Percentiles rank a stretch among this genome's conserved stretches.
Conservation (phyloP, 2,888 invertebrate genomes). For the Escarpia spicata region DNA sequence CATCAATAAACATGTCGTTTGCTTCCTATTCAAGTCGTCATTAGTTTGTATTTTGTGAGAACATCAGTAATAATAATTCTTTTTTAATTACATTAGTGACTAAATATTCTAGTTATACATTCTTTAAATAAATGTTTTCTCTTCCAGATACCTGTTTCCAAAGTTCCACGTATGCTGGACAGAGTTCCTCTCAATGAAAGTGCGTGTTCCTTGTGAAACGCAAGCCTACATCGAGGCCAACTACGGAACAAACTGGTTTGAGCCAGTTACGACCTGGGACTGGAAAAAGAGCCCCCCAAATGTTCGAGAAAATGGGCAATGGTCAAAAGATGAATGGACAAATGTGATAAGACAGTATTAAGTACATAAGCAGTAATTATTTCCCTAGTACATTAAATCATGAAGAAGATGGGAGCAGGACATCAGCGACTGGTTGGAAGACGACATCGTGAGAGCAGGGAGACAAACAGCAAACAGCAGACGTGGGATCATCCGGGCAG, state of each 20-base stretch:
- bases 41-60: neutral
- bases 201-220: slow-evolving; percentile 69
- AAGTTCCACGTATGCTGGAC: slow-evolving; percentile 70
- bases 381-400: neutral
- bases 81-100: too few relatives aligned
- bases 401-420: too few relatives aligned
- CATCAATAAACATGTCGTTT: neutral
- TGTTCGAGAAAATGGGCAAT: slow-evolving; percentile 68
- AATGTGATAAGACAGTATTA: slow-evolving; percentile 58
- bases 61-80: neutral
- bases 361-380: neutral
- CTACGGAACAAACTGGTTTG: slow-evolving; percentile 69
- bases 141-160: slow-evolving; percentile 68
- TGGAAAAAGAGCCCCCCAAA: slow-evolving; percentile 70
- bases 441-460: too few relatives aligned
- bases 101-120: neutral
- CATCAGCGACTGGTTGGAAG: too few relatives aligned
- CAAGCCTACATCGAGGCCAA: slow-evolving; percentile 68
- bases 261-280: slow-evolving; percentile 68
- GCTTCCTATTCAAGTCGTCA: neutral
- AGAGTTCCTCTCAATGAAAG: slow-evolving; percentile 67
- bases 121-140: neutral
- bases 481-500: too few relatives aligned
- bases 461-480: too few relatives aligned
- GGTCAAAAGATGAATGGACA: slow-evolving; percentile 67